phyloP scores from a whole-genome alignment of 2,888 invertebrate species.

The Phytoseiulus persimilis region DNA sequence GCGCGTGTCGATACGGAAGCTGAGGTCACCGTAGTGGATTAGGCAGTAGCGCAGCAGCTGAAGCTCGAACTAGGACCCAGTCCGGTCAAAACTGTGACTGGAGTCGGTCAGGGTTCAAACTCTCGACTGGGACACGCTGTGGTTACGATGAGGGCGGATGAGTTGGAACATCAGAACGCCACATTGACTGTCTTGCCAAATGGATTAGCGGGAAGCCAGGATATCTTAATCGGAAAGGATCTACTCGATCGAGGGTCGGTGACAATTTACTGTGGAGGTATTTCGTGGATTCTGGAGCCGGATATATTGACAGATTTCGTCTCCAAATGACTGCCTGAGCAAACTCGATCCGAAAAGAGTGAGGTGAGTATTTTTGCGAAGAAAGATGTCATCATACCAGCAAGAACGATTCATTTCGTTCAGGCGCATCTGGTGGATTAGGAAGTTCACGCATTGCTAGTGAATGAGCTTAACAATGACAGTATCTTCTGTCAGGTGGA shows the following conservation, averaged over 20 bases:
- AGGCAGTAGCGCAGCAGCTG: background rate
- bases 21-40: background rate
- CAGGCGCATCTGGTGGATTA: too few relatives aligned
- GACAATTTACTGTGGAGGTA: background rate
- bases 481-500: background rate
- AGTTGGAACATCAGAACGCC: background rate
- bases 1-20: slow-evolving; percentile 10
- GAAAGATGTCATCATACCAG: background rate
- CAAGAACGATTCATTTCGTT: too few relatives aligned
- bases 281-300: too few relatives aligned
- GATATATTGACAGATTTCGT: too few relatives aligned
- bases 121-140: too few relatives aligned
- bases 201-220: background rate
- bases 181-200: background rate
- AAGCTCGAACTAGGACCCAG: background rate
- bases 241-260: background rate
- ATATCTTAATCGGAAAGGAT: background rate
- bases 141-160: background rate
- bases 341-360: too few relatives aligned
- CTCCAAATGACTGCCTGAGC: too few relatives aligned
- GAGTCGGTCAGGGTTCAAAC: background rate
- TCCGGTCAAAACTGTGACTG: background rate
- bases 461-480: too few relatives aligned
- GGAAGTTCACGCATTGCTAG: too few relatives aligned
- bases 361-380: too few relatives aligned